phyloP scores from a whole-genome alignment of 1,140 invertebrate genomes.

The Drosophila dunni region DNA sequence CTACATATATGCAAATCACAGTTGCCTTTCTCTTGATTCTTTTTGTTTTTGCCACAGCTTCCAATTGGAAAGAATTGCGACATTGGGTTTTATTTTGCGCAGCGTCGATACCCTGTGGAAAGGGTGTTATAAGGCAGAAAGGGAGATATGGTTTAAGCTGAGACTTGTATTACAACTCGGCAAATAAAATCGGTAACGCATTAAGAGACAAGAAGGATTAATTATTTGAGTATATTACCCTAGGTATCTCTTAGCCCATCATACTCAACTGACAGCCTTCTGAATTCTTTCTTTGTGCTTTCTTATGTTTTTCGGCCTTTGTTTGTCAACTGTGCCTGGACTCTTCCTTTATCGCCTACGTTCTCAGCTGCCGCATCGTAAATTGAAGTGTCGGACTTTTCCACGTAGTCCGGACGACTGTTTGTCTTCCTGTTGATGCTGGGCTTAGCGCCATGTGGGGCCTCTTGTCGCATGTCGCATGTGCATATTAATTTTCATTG shows the following conservation, averaged over 20 bases:
- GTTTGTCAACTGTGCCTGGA: conserved; percentile 16
- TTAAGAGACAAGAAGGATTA: too few species aligned
- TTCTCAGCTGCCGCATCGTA: conserved; percentile 20
- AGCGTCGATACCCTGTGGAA: neutral
- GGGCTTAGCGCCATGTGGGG: conserved; percentile 50
- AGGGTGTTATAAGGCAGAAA: too few species aligned
- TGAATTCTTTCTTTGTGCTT: conserved; percentile 34
- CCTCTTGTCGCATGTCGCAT: conserved; percentile 5
- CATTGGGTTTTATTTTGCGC: conserved; percentile 31
- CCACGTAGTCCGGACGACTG: conserved; percentile 25
- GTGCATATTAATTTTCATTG: conserved; percentile 61
- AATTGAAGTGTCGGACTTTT: conserved; percentile 40
- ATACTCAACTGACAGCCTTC: too few species aligned
- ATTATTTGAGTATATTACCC: too few species aligned
- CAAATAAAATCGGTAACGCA: too few species aligned
- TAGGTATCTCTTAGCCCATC: too few species aligned
- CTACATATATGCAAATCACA: conserved; percentile 66
- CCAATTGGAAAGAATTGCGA: conserved; percentile 32
- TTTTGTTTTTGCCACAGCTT: conserved; percentile 21
- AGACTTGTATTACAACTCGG: too few species aligned
- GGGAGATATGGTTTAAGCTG: too few species aligned
- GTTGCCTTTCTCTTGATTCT: conserved; percentile 31
- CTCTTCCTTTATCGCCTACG: conserved; percentile 32
- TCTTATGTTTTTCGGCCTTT: conserved; percentile 35
- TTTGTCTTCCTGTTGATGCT: conserved; percentile 40